A percentile compares a stretch with the other conserved stretches of the same genome.
Evolutionary conservation across 2,888 invertebrate species (phyloP).

Genomic region (Caenorhabditis macrosperma): DNA sequence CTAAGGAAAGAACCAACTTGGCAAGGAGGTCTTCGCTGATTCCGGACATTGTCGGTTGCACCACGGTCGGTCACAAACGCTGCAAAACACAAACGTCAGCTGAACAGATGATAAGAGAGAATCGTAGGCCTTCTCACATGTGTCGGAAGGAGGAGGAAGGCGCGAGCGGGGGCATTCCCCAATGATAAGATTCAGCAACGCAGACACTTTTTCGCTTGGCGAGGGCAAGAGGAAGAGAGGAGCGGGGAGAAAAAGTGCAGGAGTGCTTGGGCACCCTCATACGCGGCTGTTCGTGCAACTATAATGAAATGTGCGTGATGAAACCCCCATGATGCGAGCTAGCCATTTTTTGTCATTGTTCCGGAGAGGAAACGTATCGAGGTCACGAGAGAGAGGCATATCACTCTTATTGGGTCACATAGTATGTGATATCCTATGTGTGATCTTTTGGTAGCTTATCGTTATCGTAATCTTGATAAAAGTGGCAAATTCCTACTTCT

Average conservation of each 20-base stretch:
- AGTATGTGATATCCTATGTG: no score
- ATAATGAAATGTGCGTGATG: no score
- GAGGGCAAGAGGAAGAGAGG: not conserved
- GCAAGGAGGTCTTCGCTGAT: not conserved
- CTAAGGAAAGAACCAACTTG: not conserved
- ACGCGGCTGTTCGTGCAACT: not conserved
- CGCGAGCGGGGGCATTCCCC: not conserved
- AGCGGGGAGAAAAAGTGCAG: not conserved
- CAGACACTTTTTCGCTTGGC: constrained; percentile 5
- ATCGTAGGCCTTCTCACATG: not conserved
- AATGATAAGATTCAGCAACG: constrained; percentile 1
- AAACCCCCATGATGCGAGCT: no score
- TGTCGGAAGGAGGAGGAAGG: not conserved
- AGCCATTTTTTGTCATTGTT: no score
- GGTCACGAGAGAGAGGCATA: no score
- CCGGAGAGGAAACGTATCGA: no score
- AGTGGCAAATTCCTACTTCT: no score
- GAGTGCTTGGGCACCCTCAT: not conserved
- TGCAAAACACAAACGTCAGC: not conserved
- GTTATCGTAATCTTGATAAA: no score
- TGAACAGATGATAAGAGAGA: not conserved
- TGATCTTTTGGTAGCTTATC: no score
- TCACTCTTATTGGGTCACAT: no score
- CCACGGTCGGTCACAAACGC: not conserved
- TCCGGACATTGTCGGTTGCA: not conserved